Evolutionary conservation across 2,113 vertebrate species (phyloP).

Genomic region (Aspiorhynchus laticeps): DNA sequence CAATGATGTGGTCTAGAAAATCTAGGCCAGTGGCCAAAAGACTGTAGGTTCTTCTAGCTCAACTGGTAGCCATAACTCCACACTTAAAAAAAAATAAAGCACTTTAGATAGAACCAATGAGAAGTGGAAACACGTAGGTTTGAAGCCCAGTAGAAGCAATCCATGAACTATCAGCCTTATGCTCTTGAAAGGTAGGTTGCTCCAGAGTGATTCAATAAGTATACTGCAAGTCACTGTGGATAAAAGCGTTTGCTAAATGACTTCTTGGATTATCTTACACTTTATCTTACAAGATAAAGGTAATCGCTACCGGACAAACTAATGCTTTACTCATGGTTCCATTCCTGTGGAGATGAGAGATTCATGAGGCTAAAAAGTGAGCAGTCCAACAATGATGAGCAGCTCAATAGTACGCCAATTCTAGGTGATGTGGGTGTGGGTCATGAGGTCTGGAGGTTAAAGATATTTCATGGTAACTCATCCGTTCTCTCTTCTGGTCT

Average conservation of each 20-base stretch:
- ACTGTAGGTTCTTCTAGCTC: no score
- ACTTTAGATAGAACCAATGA: background rate
- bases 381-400: background rate
- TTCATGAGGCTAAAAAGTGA: background rate
- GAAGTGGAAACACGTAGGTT: background rate
- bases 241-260: slow-evolving; percentile 29
- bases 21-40: background rate
- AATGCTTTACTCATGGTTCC: background rate
- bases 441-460: background rate
- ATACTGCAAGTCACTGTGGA: slow-evolving; percentile 10
- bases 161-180: background rate
- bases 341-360: slow-evolving; percentile 6
- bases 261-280: background rate
- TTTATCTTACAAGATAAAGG: slow-evolving; percentile 29
- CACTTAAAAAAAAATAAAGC: background rate
- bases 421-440: background rate
- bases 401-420: background rate
- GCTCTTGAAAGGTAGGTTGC: background rate
- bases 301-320: background rate
- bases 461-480: background rate
- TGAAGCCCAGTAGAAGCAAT: background rate
- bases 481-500: slow-evolving; percentile 15
- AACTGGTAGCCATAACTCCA: no score
- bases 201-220: background rate
- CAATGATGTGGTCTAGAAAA: background rate